Percentiles rank a stretch among this genome's conserved stretches.
These are phyloP conservation scores for Neostethus bicornis DNA, from an alignment of 2,797 vertebrate genomes.

Conservation along the genomic window DNA sequence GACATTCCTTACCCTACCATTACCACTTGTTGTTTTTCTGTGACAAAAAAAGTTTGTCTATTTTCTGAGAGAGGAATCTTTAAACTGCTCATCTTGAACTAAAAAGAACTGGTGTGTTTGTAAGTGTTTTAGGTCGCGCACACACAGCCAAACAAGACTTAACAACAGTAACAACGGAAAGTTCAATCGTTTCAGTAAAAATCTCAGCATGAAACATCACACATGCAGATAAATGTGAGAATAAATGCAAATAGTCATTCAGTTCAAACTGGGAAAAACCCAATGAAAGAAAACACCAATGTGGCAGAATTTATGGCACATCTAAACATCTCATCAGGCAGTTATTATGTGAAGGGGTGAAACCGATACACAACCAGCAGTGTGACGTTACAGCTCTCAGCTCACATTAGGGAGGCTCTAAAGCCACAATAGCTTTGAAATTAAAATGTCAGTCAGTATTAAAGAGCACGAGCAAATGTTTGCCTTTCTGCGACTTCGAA, in stretches of 20 bases:
- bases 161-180: background rate
- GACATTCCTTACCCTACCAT: too few relatives aligned
- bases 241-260: background rate
- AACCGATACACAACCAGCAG: background rate
- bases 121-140: background rate
- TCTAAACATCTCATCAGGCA: background rate
- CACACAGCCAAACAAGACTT: background rate
- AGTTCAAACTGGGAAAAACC: background rate
- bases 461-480: background rate
- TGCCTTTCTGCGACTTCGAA: background rate
- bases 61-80: too few relatives aligned
- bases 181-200: background rate
- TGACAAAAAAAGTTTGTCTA: too few relatives aligned
- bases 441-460: background rate
- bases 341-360: background rate
- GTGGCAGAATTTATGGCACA: background rate
- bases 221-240: background rate
- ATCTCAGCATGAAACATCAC: background rate
- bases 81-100: background rate
- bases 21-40: too few relatives aligned
- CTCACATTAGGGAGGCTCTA: slow-evolving; percentile 1
- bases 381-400: background rate
- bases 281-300: background rate
- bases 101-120: background rate
- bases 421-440: background rate